A percentile compares a stretch with the other conserved stretches of the same genome.
These are phyloP conservation scores for Zaprionus africanus DNA, from an alignment of 1,140 invertebrate species.

Conservation along the genomic window DNA sequence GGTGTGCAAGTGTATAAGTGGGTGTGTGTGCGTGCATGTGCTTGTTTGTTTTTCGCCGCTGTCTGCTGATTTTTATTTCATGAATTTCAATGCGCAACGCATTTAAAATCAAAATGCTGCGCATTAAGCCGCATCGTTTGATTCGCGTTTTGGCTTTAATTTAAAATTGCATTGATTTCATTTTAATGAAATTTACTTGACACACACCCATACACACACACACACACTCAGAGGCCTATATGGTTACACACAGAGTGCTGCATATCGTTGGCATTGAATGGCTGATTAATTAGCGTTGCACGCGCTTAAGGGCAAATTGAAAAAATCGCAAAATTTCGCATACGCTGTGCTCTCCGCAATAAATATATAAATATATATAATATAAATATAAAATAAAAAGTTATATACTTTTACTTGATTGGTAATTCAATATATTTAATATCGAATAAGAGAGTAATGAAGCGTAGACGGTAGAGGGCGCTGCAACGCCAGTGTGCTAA, in stretches of 20 bases:
- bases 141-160: conserved; percentile 75
- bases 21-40: background rate
- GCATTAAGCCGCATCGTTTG: conserved; percentile 76
- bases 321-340: background rate
- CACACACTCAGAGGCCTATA: background rate
- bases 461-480: too few relatives aligned
- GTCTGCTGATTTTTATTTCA: conserved; percentile 78
- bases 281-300: conserved; percentile 58
- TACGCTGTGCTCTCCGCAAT: background rate
- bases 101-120: conserved; percentile 81
- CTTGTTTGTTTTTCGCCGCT: conserved; percentile 12
- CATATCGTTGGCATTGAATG: conserved; percentile 3
- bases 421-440: background rate
- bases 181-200: conserved; percentile 79
- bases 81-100: conserved; percentile 69
- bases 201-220: background rate
- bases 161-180: conserved; percentile 77
- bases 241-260: background rate
- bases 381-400: background rate
- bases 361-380: background rate
- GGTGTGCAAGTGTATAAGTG: background rate
- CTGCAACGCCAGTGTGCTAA: too few relatives aligned
- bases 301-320: conserved; percentile 18
- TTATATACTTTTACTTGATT: background rate
- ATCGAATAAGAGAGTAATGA: background rate